Base-by-base conservation (phyloP, 2,888 invertebrate genomes). In the Dorcus hopei region DNA sequence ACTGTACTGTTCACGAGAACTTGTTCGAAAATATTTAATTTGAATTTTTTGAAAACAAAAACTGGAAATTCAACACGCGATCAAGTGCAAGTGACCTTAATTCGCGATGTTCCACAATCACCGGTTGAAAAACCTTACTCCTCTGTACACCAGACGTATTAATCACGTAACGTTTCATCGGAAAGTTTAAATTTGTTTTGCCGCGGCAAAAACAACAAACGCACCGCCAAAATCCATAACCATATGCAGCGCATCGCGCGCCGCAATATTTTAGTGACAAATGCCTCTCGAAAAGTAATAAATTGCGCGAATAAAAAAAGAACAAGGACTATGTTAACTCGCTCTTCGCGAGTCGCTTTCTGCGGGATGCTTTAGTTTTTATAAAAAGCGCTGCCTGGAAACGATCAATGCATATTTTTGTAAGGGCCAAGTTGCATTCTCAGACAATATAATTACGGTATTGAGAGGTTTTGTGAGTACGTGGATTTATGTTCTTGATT, bases 361-460 rank as follows among this genome's bases (percentile, higher is more conserved):
- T 40, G 38, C 45, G 47, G 33, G 53, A 54, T 54, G 52, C 47
- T 52, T 52, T 40, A 23, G 38, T 47, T 52, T 54, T 33, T 43
- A 45, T 19, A 45, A 19, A 33, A 11, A 45, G 14, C 45, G 45
- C 45, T 47, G 54, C 38, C 49, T 49, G 54, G 49, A 58, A 58
- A 61, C 51, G 52, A 58, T 43, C 56, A 49, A 49, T 51, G 64
- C 58, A 61, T 59, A 64, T 62, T 65, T 64, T 60, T 51, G 56
- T 57, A 53, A 52, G 51, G 53, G 51, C 61, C 61, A 49, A 56
- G 41, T 58, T 60, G 54, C 65, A 65, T 65, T 63, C 65, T 61
- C 64, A 65, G 65, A 65, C 65, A 55, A 58, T 64, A 62, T 64
- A 65, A 65, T 64, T 64, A 56, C 64, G 38, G 45, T 45, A 45